Evolutionary conservation across 1,140 invertebrate genomes (phyloP), one percentile per base, ranked within the genome.

Genomic region (Papilio xuthus): DNA sequence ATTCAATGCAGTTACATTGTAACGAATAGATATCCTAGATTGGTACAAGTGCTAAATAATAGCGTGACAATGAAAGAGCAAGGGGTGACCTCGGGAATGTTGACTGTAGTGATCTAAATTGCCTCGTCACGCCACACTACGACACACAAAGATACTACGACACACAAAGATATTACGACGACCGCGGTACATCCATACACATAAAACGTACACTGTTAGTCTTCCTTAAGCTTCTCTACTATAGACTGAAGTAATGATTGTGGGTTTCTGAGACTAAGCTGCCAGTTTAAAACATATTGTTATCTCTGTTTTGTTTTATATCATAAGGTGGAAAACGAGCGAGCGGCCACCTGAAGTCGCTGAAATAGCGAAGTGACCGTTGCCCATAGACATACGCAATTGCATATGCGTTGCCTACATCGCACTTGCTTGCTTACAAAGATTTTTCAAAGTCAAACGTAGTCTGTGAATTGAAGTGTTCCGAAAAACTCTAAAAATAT

Each of bases 31-130:
- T 28, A 63, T 3, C 13, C 60, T 26, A 63, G 26, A 63, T 63
- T 63, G 60, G n/a, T 15, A 63, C 26, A 63, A 63, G 60, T 63
- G 26, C 60, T 26, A 63, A 41, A 70, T 70, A 20, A 70, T 41
- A 41, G 67, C 41, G 37, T 41, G 18, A 70, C 67, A 70, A 70
- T 70, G 67, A 41, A 70, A 41, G 32, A 70, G 69, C 32, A 70
- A 70, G 28, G 32, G 67, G 67, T 32, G 67, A 70, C 67, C 67
- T 70, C 67, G 67, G n/a, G 32, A 41, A 28, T 37, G 37, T 70
- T 70, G 67, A 70, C 67, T 70, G 32, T 28, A 18, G 37, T 32
- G n/a, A 12, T 18, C 67, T 69, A 69, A 69, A 69, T 69, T 32
- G 63, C 63, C 13, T 15, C 28, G 28, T 26, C 26, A n/a, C 67